Evolutionary conservation across 2,797 vertebrate species (phyloP).

Genomic region (Zenarchopterus dispar): DNA sequence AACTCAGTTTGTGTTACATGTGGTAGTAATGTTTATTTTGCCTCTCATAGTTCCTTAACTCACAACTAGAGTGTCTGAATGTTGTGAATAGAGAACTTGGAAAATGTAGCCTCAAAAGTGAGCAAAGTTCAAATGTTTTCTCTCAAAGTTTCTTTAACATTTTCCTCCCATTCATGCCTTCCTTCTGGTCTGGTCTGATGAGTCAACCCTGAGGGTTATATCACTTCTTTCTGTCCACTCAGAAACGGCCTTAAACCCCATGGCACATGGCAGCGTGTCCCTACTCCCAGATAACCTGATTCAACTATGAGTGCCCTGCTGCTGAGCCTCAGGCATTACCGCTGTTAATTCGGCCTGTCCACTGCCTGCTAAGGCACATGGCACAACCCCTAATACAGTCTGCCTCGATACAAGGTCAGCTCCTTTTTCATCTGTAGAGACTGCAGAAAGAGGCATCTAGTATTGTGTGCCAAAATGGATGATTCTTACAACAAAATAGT

Average conservation of each 20-base stretch:
- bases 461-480: conserved; percentile 21
- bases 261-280: conserved; percentile 34
- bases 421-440: conserved; percentile 39
- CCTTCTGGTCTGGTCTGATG: conserved; percentile 47
- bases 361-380: conserved; percentile 38
- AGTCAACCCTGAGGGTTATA: conserved; percentile 35
- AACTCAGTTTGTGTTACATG: conserved; percentile 2
- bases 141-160: too few species aligned
- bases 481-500: conserved; percentile 19
- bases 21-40: background rate
- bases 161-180: conserved; percentile 27
- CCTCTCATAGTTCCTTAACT: background rate
- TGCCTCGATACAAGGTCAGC: conserved; percentile 36
- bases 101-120: background rate
- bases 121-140: too few species aligned
- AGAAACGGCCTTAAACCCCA: conserved; percentile 33
- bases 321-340: conserved; percentile 53
- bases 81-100: background rate
- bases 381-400: conserved; percentile 62
- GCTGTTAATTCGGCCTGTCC: conserved; percentile 64
- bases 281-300: conserved; percentile 68
- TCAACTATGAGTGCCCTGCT: conserved; percentile 58
- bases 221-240: conserved; percentile 46
- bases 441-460: conserved; percentile 14
- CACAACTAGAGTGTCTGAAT: too few species aligned